A percentile compares a stretch with the other conserved stretches of the same genome.
Evolutionary conservation across 2,113 vertebrate genomes (phyloP).

Genomic region (Cairina moschata): DNA sequence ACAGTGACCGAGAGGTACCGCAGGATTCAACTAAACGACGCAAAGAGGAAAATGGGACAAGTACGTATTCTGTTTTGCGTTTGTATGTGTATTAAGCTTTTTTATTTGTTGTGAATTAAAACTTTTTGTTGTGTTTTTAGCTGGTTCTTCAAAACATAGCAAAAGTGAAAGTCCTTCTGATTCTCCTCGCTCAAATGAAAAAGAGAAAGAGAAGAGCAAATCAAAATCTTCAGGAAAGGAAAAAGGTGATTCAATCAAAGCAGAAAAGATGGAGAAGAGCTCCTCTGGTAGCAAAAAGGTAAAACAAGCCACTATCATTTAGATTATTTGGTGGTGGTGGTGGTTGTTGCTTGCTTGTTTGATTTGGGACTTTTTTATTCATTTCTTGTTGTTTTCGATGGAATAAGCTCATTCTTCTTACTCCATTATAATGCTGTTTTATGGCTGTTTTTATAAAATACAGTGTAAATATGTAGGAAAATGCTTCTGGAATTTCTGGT

Average conservation of each 20-base stretch:
- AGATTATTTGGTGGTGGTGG: slow-evolving; percentile 21
- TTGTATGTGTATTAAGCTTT: neutral
- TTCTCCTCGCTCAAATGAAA: slow-evolving; percentile 88
- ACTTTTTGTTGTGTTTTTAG: slow-evolving; percentile 6
- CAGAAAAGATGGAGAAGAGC: slow-evolving; percentile 89
- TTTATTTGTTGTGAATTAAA: neutral
- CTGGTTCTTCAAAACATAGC: slow-evolving; percentile 92
- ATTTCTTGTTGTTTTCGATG: neutral
- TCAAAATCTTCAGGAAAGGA: slow-evolving; percentile 97
- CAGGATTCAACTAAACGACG: slow-evolving; percentile 86
- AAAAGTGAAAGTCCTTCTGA: slow-evolving; percentile 95
- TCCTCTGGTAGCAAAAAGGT: slow-evolving; percentile 96
- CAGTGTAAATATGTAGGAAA: neutral
- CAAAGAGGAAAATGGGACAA: slow-evolving; percentile 92
- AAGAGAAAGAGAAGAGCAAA: slow-evolving; percentile 95
- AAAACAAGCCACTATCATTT: slow-evolving; percentile 29
- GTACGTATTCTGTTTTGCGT: slow-evolving; percentile 76
- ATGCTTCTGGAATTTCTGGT: neutral
- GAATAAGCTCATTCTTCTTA: neutral
- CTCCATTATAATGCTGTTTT: neutral
- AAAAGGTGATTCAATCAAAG: slow-evolving; percentile 91
- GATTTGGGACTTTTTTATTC: neutral
- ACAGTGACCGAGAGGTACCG: slow-evolving; percentile 86
- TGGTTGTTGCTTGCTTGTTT: too few relatives aligned
- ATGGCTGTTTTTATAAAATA: neutral